Conservation (phyloP, 2,888 invertebrate genomes). For the Linyphia triangularis region DNA sequence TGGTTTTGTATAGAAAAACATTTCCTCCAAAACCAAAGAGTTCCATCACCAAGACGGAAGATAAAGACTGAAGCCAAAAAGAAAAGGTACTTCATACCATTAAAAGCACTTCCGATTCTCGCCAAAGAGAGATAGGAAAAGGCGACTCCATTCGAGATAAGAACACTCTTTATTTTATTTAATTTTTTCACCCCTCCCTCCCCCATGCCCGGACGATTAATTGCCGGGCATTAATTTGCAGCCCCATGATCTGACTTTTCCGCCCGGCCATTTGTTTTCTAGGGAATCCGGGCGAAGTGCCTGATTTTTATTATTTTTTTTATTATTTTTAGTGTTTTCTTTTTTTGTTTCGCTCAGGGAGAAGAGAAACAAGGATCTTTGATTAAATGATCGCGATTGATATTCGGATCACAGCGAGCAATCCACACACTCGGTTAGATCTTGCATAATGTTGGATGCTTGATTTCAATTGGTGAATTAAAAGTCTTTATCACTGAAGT, state of each 20-base stretch:
- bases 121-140: background rate
- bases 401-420: slow-evolving; percentile 47
- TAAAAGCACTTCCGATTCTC: background rate
- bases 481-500: slow-evolving; percentile 28
- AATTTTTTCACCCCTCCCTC: background rate
- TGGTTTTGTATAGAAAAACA: no score
- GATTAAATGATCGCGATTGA: slow-evolving; percentile 53
- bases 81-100: background rate
- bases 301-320: no score
- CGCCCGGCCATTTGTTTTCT: slow-evolving; percentile 47
- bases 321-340: no score
- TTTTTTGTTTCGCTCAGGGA: slow-evolving; percentile 1
- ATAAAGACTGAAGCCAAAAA: no score
- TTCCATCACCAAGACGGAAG: no score
- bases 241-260: slow-evolving; percentile 48
- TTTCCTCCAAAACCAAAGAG: no score
- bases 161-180: slow-evolving; percentile 1
- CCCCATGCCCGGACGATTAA: slow-evolving; percentile 32
- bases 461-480: slow-evolving; percentile 48
- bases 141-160: slow-evolving; percentile 43
- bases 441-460: background rate
- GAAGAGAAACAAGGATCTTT: slow-evolving; percentile 28
- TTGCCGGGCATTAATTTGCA: slow-evolving; percentile 59
- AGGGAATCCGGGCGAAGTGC: slow-evolving; percentile 16
- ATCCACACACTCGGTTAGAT: background rate